Evolutionary conservation across 2,113 vertebrate species (phyloP).

Genomic region (Mastomys natalensis): DNA sequence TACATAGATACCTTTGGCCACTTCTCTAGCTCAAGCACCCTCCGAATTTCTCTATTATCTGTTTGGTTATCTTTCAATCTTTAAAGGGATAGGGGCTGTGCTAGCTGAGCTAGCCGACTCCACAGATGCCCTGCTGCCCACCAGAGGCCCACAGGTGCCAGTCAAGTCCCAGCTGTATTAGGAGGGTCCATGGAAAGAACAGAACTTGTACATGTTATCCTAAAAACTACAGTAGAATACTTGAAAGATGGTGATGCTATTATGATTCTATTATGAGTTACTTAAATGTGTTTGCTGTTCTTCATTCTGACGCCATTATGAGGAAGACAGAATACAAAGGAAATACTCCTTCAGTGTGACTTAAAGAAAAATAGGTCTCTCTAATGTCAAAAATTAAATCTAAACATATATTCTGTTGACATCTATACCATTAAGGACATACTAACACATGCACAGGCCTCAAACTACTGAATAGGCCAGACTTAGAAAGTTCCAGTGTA

Average conservation of each 20-base stretch:
- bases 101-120: not conserved
- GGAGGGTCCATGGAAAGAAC: not conserved
- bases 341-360: not conserved
- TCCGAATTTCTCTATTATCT: not conserved
- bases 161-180: not conserved
- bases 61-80: not conserved
- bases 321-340: not conserved
- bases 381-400: not conserved
- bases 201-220: not conserved
- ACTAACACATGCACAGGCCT: not conserved
- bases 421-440: not conserved
- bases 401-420: not conserved
- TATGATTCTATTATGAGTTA: not conserved
- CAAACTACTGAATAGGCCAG: not conserved
- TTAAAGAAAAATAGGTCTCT: conserved; percentile 4
- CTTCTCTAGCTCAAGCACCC: not conserved
- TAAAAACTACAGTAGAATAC: not conserved
- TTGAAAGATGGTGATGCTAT: not conserved
- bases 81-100: not conserved
- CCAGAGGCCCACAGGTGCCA: not conserved
- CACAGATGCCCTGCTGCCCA: too few species aligned
- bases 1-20: not conserved
- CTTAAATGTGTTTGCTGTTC: not conserved
- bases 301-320: not conserved
- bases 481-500: not conserved